These are phyloP conservation scores for Burhinus bistriatus DNA, from an alignment of 2,113 vertebrate species.

Conservation along the genomic window DNA sequence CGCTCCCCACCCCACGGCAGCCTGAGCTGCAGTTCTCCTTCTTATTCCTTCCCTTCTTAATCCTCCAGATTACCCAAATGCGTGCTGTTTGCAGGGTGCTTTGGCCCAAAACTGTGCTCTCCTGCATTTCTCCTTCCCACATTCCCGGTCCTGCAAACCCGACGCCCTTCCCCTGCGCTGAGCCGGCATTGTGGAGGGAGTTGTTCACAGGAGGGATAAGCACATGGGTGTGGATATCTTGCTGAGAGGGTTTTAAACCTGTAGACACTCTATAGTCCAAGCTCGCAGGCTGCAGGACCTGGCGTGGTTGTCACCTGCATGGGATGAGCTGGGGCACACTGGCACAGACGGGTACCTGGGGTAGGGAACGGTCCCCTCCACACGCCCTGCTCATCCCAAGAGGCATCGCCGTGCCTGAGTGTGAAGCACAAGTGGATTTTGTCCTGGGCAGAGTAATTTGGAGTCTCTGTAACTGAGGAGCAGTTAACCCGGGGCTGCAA, in stretches of 20 bases:
- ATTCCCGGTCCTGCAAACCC: fast-evolving
- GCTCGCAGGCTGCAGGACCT: not conserved
- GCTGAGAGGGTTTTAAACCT: too few relatives aligned
- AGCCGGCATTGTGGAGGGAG: not conserved
- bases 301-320: not conserved
- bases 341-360: not conserved
- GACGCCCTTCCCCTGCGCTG: not conserved
- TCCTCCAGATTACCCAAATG: fast-evolving
- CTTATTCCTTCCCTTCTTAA: not conserved
- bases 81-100: fast-evolving
- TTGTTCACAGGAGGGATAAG: not conserved
- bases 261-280: not conserved
- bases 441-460: not conserved
- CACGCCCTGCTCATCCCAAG: not conserved
- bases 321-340: not conserved
- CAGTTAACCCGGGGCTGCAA: not conserved
- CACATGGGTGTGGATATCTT: fast-evolving
- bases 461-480: not conserved
- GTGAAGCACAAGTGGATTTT: not conserved
- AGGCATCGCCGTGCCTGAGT: not conserved
- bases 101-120: fast-evolving
- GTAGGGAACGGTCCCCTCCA: not conserved
- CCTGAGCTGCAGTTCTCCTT: not conserved
- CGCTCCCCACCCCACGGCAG: not conserved
- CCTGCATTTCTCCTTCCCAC: not conserved